A percentile compares a stretch with the other conserved stretches of the same genome.
phyloP scores from a whole-genome alignment of 2,797 vertebrate genomes.

The Epinephelus coioides region DNA sequence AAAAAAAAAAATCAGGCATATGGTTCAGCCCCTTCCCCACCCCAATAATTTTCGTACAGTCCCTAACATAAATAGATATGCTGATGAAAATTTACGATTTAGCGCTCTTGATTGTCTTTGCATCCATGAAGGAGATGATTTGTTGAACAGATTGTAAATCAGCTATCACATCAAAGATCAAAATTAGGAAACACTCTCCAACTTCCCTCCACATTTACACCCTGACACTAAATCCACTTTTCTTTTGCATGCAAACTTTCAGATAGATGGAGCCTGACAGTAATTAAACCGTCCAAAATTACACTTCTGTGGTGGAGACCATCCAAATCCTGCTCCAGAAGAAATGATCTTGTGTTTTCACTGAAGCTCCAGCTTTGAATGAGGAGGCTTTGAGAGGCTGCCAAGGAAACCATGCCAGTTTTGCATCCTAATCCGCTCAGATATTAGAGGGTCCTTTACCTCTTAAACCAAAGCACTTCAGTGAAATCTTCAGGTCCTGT shows the following conservation, averaged over 20 bases:
- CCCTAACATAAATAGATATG: neutral
- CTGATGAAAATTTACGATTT: neutral
- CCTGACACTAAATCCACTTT: constrained; percentile 19
- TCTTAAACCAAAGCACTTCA: constrained; percentile 56
- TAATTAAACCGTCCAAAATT: constrained; percentile 54
- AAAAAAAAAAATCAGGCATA: neutral
- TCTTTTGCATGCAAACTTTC: constrained; percentile 24
- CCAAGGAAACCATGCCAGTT: constrained; percentile 52
- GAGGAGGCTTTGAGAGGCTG: constrained; percentile 50
- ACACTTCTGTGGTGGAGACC: constrained; percentile 19
- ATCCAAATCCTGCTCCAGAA: constrained; percentile 54
- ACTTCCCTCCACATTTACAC: constrained; percentile 12
- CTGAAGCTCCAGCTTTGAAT: constrained; percentile 59
- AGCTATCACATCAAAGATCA: neutral
- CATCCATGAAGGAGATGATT: neutral
- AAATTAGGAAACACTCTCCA: constrained; percentile 7
- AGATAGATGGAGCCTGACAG: constrained; percentile 19
- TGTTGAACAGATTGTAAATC: neutral
- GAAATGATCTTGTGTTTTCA: constrained; percentile 60
- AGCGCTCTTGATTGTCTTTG: neutral
- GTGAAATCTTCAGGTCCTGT: constrained; percentile 46
- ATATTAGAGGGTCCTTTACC: constrained; percentile 59
- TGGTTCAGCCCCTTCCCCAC: neutral
- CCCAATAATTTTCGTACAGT: neutral
- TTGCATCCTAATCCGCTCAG: constrained; percentile 55